phyloP scores from a whole-genome alignment of 2,797 vertebrate genomes.

The Channa striata region DNA sequence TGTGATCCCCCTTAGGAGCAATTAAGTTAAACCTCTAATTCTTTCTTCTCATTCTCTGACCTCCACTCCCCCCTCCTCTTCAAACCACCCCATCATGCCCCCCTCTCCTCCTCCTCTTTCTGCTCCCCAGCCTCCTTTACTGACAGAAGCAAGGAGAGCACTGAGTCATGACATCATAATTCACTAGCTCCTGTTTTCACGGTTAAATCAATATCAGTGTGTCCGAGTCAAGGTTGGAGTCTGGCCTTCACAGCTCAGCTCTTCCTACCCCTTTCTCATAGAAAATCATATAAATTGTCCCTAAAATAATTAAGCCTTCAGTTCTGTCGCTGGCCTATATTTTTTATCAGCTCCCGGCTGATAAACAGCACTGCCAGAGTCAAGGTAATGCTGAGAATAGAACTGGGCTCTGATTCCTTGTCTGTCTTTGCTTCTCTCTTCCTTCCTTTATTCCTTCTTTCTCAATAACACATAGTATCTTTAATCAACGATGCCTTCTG shows the following conservation, averaged over 20 bases:
- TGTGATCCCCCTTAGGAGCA: constrained; percentile 65
- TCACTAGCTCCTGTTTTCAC: constrained; percentile 83
- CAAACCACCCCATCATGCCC: neutral
- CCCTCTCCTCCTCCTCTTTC: neutral
- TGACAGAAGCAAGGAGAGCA: constrained; percentile 80
- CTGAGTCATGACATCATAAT: constrained; percentile 86
- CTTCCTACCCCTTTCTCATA: constrained; percentile 76
- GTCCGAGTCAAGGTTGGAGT: constrained; percentile 84
- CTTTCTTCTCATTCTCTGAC: constrained; percentile 64
- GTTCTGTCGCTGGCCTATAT: constrained; percentile 71
- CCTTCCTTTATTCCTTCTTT: neutral
- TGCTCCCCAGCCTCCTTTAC: constrained; percentile 67
- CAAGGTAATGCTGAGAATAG: constrained; percentile 74
- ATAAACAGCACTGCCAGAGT: constrained; percentile 74
- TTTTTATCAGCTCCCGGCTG: constrained; percentile 68
- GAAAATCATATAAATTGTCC: constrained; percentile 85
- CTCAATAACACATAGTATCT: neutral
- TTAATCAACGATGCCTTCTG: constrained; percentile 11
- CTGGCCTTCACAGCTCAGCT: constrained; percentile 77
- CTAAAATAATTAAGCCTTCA: constrained; percentile 86
- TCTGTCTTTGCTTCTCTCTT: constrained; percentile 28
- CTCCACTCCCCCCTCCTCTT: constrained; percentile 33
- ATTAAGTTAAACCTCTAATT: constrained; percentile 75
- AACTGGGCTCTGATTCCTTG: constrained; percentile 40
- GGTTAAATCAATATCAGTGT: constrained; percentile 85